Base-by-base conservation (phyloP, 2,888 invertebrate genomes). In the Trypoxylon attenuatum region DNA sequence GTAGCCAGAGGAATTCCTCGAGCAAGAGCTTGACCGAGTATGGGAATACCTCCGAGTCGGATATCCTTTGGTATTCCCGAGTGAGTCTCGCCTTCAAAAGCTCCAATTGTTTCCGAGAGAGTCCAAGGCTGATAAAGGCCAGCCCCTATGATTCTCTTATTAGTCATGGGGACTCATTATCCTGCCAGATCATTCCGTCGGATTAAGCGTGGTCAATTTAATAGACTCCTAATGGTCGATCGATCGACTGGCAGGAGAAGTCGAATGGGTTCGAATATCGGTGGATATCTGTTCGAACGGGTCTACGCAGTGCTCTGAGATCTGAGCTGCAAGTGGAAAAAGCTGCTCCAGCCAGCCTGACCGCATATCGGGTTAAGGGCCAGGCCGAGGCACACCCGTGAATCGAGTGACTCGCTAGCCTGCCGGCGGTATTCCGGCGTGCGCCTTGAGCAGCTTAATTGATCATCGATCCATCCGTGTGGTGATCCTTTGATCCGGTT, bases 401-500 rank as follows among this genome's bases (percentile, higher is more conserved):
- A 60, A 56, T 53, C 25, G 27, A 56, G 18, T 53, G 50, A 22
- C 57, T 54, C 21, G 46, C 57, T 51, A 58, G 56, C 50, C n/a
- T n/a, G n/a, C n/a, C n/a, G n/a, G n/a, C n/a, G n/a, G n/a, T n/a
- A 68, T 73, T 68, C 64, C 57, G 64, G 64, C 65, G 61, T 58
- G 59, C 57, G 45, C 54, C 49, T 56, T 56, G 47, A 56, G 41
- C 56, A 33, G 52, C 42, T 62, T 69, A 64, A 65, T 66, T 64
- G 69, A 53, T 62, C 47, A 50, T 54, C 55, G 69, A 67, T 64
- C 58, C 72, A 43, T n/a, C n/a, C n/a, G n/a, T 42, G 50, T 45
- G 42, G n/a, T 52, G 39, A 55, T 46, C 54, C 73, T 74, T 78
- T 76, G 76, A 78, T 76, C 71, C 51, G 51, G 5, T 43, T 16